Evolutionary conservation across 2,113 vertebrate genomes (phyloP).

Genomic region (Gasterosteus nipponicus): DNA sequence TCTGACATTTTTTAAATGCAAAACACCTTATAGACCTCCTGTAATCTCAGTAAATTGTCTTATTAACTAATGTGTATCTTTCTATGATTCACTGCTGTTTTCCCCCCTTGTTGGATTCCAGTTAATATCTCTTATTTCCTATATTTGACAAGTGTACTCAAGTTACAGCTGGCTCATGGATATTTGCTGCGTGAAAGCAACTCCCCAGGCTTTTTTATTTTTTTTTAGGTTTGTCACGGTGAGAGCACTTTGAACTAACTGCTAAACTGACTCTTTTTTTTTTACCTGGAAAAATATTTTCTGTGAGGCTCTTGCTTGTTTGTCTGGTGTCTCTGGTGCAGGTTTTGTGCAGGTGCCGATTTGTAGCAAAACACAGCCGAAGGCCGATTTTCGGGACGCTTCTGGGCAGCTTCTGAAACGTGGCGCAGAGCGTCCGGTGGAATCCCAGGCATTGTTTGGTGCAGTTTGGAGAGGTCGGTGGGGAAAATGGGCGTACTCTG

Average conservation of each 20-base stretch:
- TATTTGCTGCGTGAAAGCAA: neutral
- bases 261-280: neutral
- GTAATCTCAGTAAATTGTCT: neutral
- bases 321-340: too few species aligned
- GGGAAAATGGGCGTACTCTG: neutral
- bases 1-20: slow-evolving; percentile 3
- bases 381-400: neutral
- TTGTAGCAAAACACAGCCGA: neutral
- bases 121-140: neutral
- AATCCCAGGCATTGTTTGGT: neutral
- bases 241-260: neutral
- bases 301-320: too few species aligned
- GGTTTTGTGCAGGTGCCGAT: neutral
- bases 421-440: neutral
- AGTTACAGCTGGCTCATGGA: neutral
- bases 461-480: neutral
- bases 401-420: neutral
- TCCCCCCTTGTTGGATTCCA: neutral
- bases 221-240: neutral
- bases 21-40: neutral
- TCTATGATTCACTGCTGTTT: neutral
- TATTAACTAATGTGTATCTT: neutral
- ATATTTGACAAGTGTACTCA: slow-evolving; percentile 12
- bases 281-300: neutral
- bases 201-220: neutral